A percentile compares a stretch with the other conserved stretches of the same genome.
Conservation (phyloP, 2,797 vertebrate species). For the Anguilla megastoma region DNA sequence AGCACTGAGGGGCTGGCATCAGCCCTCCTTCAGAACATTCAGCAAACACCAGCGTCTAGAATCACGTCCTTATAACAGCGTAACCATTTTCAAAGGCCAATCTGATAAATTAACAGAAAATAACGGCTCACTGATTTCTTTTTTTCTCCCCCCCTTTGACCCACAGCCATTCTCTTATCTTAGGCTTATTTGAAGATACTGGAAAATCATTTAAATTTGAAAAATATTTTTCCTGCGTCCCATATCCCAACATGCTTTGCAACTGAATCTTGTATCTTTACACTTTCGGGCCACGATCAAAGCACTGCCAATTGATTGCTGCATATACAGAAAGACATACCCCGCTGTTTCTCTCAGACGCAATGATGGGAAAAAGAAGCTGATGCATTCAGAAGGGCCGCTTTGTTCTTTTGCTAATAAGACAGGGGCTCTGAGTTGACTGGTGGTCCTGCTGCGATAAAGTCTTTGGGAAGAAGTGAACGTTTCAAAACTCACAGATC, state of each 20-base stretch:
- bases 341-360: constrained; percentile 17
- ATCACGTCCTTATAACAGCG: not conserved
- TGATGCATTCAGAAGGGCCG: constrained; percentile 52
- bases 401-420: constrained; percentile 67
- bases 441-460: constrained; percentile 61
- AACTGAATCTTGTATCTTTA: not conserved
- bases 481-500: constrained; percentile 60
- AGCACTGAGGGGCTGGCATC: not conserved
- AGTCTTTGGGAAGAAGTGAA: constrained; percentile 62
- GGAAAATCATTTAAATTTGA: not conserved
- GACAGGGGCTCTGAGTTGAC: constrained; percentile 63
- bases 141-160: not conserved
- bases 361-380: constrained; percentile 48
- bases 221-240: not conserved
- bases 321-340: not conserved
- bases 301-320: constrained; percentile 1
- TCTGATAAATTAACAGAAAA: not conserved
- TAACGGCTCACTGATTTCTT: not conserved
- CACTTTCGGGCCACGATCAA: constrained; percentile 7
- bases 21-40: not conserved
- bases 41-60: not conserved
- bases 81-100: not conserved
- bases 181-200: not conserved
- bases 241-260: not conserved
- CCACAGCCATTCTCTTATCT: not conserved